Base-by-base conservation (phyloP, 2,797 vertebrate species). In the Cyclopterus lumpus region DNA sequence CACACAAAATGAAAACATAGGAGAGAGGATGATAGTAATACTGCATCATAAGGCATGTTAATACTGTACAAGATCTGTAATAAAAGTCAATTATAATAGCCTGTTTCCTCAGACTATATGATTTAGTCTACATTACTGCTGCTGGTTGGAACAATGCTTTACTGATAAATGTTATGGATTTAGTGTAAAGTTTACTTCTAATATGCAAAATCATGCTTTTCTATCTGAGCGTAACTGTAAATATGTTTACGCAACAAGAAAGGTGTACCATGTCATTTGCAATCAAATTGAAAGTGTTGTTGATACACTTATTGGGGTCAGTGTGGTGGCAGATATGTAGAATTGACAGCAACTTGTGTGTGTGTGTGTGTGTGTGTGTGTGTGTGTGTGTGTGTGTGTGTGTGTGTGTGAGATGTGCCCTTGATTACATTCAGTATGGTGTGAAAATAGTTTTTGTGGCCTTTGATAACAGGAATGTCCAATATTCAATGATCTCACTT, bases 181-280 rank as follows among this genome's bases (percentile, higher is more conserved):
- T 85, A 74, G 84, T 93, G 90, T 88, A 86, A 92, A 90, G 89
- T 93, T 92, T 92, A 92, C 85, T 8, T 75, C 91, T 85, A 91
- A 93, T 94, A 93, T 94, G 93, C 93, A 94, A 94, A 89, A 87
- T 90, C 88, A 92, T 93, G 91, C 80, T 91, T 93, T 94, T 93
- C 79, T 92, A 91, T 92, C 88, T 92, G 67, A 59, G 84, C 82
- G 44, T 89, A 80, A 79, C 55, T 93, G 89, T 93, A 89, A 84
- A 88, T 92, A 92, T 89, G 79, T 91, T 80, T 74, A 87, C 85
- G 84, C 85, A 87, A 88, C 49, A 67, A 69, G 69, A 84, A 80
- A 73, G 75, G 75, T 75, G 78, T 77, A 77, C 75, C 73, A 73
- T 83, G 83, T 76, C 85, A 73, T 83, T 84, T 15, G 55, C 55